Evolutionary conservation across 2,888 invertebrate genomes (phyloP).

Genomic region (Apamea crenata): DNA sequence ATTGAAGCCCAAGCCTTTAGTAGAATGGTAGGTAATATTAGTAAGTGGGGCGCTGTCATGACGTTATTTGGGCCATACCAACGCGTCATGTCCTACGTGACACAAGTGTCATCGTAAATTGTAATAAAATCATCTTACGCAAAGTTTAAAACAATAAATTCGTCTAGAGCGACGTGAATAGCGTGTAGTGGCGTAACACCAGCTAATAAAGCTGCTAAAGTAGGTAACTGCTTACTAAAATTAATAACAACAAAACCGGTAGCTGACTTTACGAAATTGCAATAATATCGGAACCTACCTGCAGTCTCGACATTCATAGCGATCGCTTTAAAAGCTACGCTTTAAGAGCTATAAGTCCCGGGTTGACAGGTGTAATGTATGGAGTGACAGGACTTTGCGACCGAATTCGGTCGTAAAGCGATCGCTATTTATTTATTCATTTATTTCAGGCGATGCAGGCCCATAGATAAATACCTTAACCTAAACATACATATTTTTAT

Average conservation of each 20-base stretch:
- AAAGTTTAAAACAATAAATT: constrained; percentile 20
- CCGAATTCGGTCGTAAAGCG: too few species aligned
- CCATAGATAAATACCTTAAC: too few species aligned
- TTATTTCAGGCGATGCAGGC: too few species aligned
- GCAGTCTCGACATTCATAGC: too few species aligned
- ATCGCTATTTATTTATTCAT: too few species aligned
- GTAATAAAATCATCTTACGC: constrained; percentile 12
- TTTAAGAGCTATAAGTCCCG: too few species aligned
- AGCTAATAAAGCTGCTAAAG: neutral
- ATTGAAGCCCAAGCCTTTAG: neutral
- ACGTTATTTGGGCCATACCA: constrained; percentile 3
- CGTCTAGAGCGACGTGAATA: neutral
- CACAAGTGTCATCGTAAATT: constrained; percentile 18
- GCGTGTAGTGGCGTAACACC: neutral
- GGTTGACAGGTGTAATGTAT: too few species aligned
- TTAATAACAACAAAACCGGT: neutral
- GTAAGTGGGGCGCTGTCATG: neutral
- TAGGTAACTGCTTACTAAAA: neutral
- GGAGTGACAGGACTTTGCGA: too few species aligned
- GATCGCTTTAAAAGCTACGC: too few species aligned
- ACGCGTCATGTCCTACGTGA: neutral
- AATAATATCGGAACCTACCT: neutral
- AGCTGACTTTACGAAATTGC: too few species aligned
- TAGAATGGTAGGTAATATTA: neutral
- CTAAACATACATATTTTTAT: too few species aligned